Evolutionary conservation across 2,888 invertebrate species (phyloP).

Genomic region (Hedya salicella): DNA sequence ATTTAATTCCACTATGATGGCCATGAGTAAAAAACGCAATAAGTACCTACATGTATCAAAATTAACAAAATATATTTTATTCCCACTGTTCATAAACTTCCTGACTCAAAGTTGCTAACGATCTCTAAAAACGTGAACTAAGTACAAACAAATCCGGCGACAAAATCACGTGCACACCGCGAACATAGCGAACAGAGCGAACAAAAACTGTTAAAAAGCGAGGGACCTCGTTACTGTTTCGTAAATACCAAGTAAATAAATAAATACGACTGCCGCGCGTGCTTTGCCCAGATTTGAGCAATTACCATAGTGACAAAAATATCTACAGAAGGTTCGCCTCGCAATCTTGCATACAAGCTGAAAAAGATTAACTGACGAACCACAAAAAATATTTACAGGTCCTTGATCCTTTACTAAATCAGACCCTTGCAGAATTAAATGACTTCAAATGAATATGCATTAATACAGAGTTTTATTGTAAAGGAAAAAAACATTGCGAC

Average conservation of each 20-base stretch:
- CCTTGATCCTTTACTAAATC: no score
- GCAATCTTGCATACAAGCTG: no score
- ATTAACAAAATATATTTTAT: no score
- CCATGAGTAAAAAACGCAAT: no score
- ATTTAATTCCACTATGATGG: no score
- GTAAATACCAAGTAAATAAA: constrained; percentile 83
- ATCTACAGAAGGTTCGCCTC: constrained; percentile 15
- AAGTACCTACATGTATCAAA: no score
- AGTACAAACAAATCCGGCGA: constrained; percentile 28
- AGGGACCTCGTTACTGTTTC: constrained; percentile 67
- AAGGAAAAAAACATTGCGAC: no score
- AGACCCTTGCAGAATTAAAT: no score
- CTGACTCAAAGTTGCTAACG: constrained; percentile 34
- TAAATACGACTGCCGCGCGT: constrained; percentile 76
- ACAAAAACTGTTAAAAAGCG: constrained; percentile 33
- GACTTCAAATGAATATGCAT: no score
- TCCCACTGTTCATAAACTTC: not conserved
- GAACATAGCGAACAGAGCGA: constrained; percentile 35
- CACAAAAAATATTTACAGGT: no score
- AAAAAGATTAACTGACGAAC: no score
- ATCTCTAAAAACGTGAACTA: constrained; percentile 21
- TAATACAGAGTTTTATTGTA: no score
- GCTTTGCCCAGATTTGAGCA: constrained; percentile 79
- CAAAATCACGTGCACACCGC: constrained; percentile 36
- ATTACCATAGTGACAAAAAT: constrained; percentile 57